These are phyloP conservation scores for Rhinophrynus dorsalis DNA, from an alignment of 2,797 vertebrate species.

Conservation along the genomic window DNA sequence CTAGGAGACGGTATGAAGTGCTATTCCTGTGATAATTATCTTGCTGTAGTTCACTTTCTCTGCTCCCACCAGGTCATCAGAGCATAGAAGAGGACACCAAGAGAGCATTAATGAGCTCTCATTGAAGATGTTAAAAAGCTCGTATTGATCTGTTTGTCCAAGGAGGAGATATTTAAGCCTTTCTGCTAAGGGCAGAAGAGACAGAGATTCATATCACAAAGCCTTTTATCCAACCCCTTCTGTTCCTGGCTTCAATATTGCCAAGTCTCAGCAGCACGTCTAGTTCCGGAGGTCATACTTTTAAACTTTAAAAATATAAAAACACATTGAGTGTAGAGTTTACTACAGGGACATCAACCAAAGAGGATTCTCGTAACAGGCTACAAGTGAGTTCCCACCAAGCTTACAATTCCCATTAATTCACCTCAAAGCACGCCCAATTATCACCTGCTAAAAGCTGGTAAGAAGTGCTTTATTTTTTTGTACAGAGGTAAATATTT, in stretches of 20 bases:
- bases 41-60: slow-evolving; percentile 76
- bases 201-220: slow-evolving; percentile 88
- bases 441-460: slow-evolving; percentile 20
- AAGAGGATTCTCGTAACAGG: slow-evolving; percentile 51
- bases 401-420: slow-evolving; percentile 24
- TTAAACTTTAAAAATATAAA: slow-evolving; percentile 61
- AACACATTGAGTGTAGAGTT: slow-evolving; percentile 55
- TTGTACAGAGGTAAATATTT: slow-evolving; percentile 28
- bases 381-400: slow-evolving; percentile 42
- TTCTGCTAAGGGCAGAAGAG: slow-evolving; percentile 85
- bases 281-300: slow-evolving; percentile 82
- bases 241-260: slow-evolving; percentile 80
- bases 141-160: slow-evolving; percentile 97
- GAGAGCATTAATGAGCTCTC: slow-evolving; percentile 87
- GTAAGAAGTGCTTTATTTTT: slow-evolving; percentile 7
- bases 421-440: not conserved
- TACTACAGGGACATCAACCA: slow-evolving; percentile 53
- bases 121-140: slow-evolving; percentile 91
- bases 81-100: slow-evolving; percentile 81
- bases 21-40: slow-evolving; percentile 75
- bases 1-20: slow-evolving; percentile 68
- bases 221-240: slow-evolving; percentile 86
- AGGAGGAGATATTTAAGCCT: slow-evolving; percentile 93
- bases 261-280: slow-evolving; percentile 78
- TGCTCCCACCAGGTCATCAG: slow-evolving; percentile 83